Conservation (phyloP, 1,140 invertebrate species). For the Lepidurus couesii region DNA sequence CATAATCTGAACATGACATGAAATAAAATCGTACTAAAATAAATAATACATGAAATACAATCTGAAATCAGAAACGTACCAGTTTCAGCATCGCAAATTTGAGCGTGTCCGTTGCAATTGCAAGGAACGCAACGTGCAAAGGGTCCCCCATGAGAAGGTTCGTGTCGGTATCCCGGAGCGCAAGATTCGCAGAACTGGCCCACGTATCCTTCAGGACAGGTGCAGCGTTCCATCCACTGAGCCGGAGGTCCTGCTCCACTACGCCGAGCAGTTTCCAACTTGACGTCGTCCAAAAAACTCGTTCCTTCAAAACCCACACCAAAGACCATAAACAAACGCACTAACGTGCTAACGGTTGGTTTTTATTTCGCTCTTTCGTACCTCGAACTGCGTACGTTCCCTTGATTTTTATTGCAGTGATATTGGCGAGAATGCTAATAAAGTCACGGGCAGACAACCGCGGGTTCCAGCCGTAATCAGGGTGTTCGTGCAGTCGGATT, state of each 20-base stretch:
- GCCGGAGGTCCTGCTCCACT: conserved; percentile 72
- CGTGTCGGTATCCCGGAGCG: conserved; percentile 84
- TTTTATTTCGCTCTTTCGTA: conserved; percentile 38
- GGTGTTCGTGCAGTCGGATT: conserved; percentile 84
- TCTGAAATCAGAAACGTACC: conserved; percentile 50
- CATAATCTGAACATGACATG: too few relatives aligned
- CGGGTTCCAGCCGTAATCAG: conserved; percentile 87
- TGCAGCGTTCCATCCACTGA: conserved; percentile 90
- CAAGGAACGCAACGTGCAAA: conserved; percentile 91
- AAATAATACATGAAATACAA: background rate
- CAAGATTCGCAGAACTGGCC: conserved; percentile 97
- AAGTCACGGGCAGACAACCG: conserved; percentile 75
- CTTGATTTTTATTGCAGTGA: conserved; percentile 89
- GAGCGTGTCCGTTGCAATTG: conserved; percentile 91
- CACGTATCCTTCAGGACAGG: conserved; percentile 81
- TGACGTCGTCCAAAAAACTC: conserved; percentile 82
- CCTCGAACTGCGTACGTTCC: conserved; percentile 77
- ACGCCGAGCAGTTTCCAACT: conserved; percentile 73
- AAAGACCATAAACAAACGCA: conserved; percentile 11
- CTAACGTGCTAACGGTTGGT: background rate
- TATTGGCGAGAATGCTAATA: conserved; percentile 82
- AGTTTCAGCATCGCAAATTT: conserved; percentile 90
- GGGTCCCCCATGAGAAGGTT: conserved; percentile 79
- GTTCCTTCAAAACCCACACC: conserved; percentile 52
- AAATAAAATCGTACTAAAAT: background rate